Evolutionary conservation across 2,888 invertebrate genomes (phyloP).

Genomic region (Drosophila robusta): DNA sequence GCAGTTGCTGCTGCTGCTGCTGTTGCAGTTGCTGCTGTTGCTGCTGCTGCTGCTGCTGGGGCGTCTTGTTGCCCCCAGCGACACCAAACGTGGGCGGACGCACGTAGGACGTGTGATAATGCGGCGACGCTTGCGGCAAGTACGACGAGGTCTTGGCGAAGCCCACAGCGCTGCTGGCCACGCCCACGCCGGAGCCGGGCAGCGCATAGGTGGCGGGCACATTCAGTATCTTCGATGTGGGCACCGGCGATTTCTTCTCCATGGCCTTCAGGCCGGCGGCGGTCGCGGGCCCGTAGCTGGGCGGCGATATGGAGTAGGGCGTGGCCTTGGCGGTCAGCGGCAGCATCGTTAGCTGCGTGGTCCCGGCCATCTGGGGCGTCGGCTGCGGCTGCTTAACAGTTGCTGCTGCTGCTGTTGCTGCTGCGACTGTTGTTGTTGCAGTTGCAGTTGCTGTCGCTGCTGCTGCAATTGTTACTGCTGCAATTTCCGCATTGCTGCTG

Average conservation of each 20-base stretch:
- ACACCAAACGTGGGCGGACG: constrained; percentile 75
- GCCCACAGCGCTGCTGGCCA: constrained; percentile 21
- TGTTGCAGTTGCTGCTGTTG: constrained; percentile 57
- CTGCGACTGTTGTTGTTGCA: constrained; percentile 21
- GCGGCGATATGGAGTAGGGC: constrained; percentile 49
- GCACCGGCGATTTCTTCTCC: constrained; percentile 82
- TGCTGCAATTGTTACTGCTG: constrained; percentile 28
- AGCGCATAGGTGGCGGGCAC: constrained; percentile 81
- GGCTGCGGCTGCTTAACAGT: neutral
- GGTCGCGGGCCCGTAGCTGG: constrained; percentile 50
- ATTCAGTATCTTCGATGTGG: constrained; percentile 82
- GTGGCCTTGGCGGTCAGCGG: constrained; percentile 76
- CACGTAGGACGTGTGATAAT: constrained; percentile 78
- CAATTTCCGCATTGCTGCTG: constrained; percentile 34
- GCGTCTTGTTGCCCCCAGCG: constrained; percentile 61
- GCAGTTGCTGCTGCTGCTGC: constrained; percentile 57
- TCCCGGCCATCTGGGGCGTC: neutral
- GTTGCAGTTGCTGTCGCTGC: constrained; percentile 43
- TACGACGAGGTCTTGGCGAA: constrained; percentile 77
- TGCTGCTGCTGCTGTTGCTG: constrained; percentile 14
- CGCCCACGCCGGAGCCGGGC: constrained; percentile 54
- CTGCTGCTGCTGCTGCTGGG: constrained; percentile 51
- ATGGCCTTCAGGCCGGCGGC: constrained; percentile 60
- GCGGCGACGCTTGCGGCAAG: constrained; percentile 82
- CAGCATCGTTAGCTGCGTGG: constrained; percentile 71